Evolutionary conservation across 2,888 invertebrate genomes (phyloP).

Genomic region (Acrocyrtus sp.): DNA sequence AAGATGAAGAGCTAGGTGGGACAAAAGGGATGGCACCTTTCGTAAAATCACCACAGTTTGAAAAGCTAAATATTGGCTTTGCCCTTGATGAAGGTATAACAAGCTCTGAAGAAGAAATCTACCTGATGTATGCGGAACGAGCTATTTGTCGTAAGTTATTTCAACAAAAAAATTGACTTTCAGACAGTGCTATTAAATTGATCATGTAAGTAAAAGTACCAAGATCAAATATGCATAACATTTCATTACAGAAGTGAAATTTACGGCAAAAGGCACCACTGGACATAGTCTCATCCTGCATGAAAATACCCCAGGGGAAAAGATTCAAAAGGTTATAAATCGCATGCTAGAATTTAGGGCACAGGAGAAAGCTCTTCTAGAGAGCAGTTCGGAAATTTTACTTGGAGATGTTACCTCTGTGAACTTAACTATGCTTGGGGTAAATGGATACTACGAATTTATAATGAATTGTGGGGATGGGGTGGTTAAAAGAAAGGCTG

Average conservation of each 20-base stretch:
- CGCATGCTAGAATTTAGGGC: slow-evolving; percentile 78
- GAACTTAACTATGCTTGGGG: slow-evolving; percentile 81
- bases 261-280: slow-evolving; percentile 81
- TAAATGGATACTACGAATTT: slow-evolving; percentile 3
- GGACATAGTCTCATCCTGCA: slow-evolving; percentile 83
- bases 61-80: slow-evolving; percentile 76
- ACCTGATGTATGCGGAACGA: slow-evolving; percentile 88
- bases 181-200: no score
- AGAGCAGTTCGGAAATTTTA: slow-evolving; percentile 8
- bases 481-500: no score
- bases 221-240: slow-evolving; percentile 60
- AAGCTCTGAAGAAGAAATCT: slow-evolving; percentile 80
- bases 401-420: slow-evolving; percentile 88
- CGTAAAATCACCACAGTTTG: slow-evolving; percentile 78
- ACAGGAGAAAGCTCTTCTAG: slow-evolving; percentile 70
- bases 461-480: not conserved
- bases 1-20: slow-evolving; percentile 90
- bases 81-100: slow-evolving; percentile 75
- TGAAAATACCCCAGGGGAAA: slow-evolving; percentile 84
- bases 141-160: slow-evolving; percentile 82
- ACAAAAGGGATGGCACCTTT: slow-evolving; percentile 83
- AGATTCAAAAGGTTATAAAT: slow-evolving; percentile 77
- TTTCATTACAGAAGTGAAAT: slow-evolving; percentile 74
- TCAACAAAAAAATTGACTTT: slow-evolving; percentile 63
- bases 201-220: no score